These are phyloP conservation scores for Sardina pilchardus DNA, from an alignment of 2,113 vertebrate species.

Conservation along the genomic window DNA sequence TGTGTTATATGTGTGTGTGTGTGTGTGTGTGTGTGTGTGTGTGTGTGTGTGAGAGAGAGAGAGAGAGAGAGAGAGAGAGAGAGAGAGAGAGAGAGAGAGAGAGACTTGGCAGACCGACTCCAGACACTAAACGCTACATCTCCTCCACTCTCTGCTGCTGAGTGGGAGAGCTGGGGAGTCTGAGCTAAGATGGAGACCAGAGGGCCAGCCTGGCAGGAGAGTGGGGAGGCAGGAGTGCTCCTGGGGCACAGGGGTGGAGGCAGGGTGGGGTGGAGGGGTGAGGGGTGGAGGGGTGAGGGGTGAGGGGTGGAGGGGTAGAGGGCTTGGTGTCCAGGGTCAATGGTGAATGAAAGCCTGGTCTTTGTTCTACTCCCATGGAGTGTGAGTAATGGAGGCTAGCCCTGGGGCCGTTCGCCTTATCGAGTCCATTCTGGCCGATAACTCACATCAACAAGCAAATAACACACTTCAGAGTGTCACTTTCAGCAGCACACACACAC, in stretches of 20 bases:
- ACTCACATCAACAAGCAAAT: slow-evolving; percentile 37
- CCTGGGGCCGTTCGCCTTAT: slow-evolving; percentile 26
- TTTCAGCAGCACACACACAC: slow-evolving; percentile 2
- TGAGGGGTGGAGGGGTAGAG: not conserved
- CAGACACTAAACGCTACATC: too few species aligned
- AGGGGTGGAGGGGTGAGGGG: not conserved
- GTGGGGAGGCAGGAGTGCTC: not conserved
- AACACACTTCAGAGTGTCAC: not conserved
- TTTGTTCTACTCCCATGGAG: slow-evolving; percentile 38
- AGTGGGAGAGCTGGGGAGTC: not conserved
- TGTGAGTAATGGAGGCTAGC: slow-evolving; percentile 11
- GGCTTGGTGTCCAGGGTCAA: slow-evolving; percentile 31
- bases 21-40: not conserved
- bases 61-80: too few species aligned
- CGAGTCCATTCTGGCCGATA: slow-evolving; percentile 19
- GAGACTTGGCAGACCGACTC: slow-evolving; percentile 7
- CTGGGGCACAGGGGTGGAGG: not conserved
- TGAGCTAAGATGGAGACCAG: slow-evolving; percentile 25
- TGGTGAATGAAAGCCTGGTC: slow-evolving; percentile 25
- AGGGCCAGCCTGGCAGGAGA: not conserved
- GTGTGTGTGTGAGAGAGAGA: too few species aligned
- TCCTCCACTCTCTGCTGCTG: not conserved
- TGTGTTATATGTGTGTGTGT: not conserved
- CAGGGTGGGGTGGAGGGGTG: slow-evolving; percentile 23
- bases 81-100: too few species aligned